Base-by-base conservation (phyloP, 2,888 invertebrate species). In the Amblyjoppa proteus region DNA sequence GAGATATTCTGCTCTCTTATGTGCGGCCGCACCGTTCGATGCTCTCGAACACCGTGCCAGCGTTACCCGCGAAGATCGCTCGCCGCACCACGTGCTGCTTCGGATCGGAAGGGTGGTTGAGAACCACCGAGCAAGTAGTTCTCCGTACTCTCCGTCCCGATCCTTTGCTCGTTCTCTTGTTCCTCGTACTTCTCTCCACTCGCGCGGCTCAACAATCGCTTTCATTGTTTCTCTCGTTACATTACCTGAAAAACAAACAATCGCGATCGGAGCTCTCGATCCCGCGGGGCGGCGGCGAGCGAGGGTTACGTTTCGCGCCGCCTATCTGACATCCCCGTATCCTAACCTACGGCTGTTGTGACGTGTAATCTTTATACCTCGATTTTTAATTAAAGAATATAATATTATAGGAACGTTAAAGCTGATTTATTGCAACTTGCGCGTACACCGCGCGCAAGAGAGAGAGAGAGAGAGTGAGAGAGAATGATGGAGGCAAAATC, bases 331-430 rank as follows among this genome's bases (percentile, higher is more conserved):
- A 71, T 66, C 76, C 51, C 66, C 16, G 16, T 34, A n/a, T 38
- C 25, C 31, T 66, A 73, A 53, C 34, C 71, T 56, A 83, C 81
- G 69, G 69, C 81, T 90, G 86, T 89, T 90, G 76, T 88, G 89
- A 89, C 89, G 88, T 87, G 88, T 85, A 89, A 90, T 90, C 90
- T 90, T 89, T 89, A 88, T 90, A 89, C 87, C 87, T 83, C 82
- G 89, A 90, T 91, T 91, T 92, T 92, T 91, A 91, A 91, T 92
- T 91, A 91, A 91, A 89, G 89, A 90, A 91, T 91, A 90, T 90
- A 90, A 91, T 91, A 90, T 90, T 88, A 90, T 89, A 88, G 87
- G 88, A 88, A 90, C 90, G 87, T 88, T 89, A 87, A 88, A 87
- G 79, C 87, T 91, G 91, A 91, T 91, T 92, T 91, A 91, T 90